These are phyloP conservation scores for Isoperla grammatica DNA, from an alignment of 2,888 invertebrate species.

Conservation along the genomic window DNA sequence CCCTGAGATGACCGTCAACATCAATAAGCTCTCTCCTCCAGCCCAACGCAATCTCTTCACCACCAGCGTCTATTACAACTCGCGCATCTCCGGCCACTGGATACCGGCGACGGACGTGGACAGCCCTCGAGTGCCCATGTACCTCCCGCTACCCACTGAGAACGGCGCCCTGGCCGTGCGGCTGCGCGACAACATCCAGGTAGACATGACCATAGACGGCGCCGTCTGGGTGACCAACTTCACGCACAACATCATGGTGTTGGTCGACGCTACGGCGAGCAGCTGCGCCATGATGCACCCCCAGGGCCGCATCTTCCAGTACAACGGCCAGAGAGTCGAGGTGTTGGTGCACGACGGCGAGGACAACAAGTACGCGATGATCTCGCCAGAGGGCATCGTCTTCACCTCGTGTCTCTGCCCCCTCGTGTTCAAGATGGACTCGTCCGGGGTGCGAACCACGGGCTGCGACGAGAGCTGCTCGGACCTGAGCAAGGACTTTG, in stretches of 20 bases:
- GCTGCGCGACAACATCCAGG: conserved; percentile 2
- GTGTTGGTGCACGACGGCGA: conserved; percentile 15
- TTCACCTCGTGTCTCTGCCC: conserved; percentile 6
- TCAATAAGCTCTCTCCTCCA: too few species aligned
- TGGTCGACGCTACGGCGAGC: conserved; percentile 7
- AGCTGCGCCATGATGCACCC: conserved; percentile 10
- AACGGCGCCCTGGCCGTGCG: too few species aligned
- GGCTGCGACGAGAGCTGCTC: too few species aligned
- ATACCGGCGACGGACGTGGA: too few species aligned
- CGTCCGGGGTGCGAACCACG: background rate
- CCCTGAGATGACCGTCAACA: too few species aligned
- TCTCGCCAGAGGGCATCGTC: background rate
- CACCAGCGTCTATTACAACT: too few species aligned
- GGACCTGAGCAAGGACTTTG: too few species aligned
- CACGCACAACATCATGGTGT: background rate
- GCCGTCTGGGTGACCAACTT: conserved; percentile 12
- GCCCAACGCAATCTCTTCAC: too few species aligned
- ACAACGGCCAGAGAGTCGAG: conserved; percentile 10
- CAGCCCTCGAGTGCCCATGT: too few species aligned
- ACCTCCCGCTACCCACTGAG: too few species aligned
- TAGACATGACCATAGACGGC: conserved; percentile 12
- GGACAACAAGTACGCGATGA: conserved; percentile 11
- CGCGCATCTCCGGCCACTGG: too few species aligned
- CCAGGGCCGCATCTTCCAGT: conserved; percentile 10
- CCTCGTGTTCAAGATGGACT: background rate